Percentiles rank a stretch among this genome's conserved stretches.
Evolutionary conservation across 2,797 vertebrate species (phyloP).

Genomic region (Prionace glauca): DNA sequence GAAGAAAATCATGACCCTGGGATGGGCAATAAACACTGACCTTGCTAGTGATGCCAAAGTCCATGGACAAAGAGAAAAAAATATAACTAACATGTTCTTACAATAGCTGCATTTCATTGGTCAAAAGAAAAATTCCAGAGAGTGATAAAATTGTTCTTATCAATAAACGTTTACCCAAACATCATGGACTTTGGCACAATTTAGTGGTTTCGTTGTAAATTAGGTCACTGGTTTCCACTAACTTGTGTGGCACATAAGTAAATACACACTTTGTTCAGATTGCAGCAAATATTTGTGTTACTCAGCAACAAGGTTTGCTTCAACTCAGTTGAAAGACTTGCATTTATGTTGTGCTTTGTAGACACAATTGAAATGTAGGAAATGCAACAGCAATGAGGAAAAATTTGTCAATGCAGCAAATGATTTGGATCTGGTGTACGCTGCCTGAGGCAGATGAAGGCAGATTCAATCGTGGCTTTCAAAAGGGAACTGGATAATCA

Average conservation of each 20-base stretch:
- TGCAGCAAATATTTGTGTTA: neutral
- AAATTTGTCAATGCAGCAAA: too few species aligned
- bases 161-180: neutral
- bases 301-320: neutral
- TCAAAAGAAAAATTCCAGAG: neutral
- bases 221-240: neutral
- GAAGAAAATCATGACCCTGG: neutral
- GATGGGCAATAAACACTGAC: neutral
- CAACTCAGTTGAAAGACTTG: neutral
- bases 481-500: too few species aligned
- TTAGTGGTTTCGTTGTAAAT: neutral
- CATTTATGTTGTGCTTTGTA: neutral
- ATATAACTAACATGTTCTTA: neutral
- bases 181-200: neutral
- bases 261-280: neutral
- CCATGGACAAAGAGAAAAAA: neutral
- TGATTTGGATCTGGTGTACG: too few species aligned
- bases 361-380: too few species aligned
- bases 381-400: too few species aligned
- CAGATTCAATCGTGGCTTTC: too few species aligned
- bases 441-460: too few species aligned
- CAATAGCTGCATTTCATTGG: neutral
- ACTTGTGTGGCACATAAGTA: neutral
- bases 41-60: neutral
- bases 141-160: conserved; percentile 15